Percentiles rank a stretch among this genome's conserved stretches.
Conservation (phyloP, 2,888 invertebrate species). For the Parnassius mnemosyne region DNA sequence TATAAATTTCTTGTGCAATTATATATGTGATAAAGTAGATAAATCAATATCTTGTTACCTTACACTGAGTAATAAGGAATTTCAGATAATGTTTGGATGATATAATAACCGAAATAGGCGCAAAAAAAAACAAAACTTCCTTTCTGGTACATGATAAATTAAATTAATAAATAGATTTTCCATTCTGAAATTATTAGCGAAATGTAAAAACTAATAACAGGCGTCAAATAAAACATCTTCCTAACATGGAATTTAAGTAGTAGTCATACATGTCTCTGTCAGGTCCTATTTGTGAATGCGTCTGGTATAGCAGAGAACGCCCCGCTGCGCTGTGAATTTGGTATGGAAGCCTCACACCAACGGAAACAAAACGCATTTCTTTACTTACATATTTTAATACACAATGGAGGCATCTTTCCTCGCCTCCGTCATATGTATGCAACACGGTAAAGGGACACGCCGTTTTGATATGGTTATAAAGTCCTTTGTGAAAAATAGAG, state of each 20-base stretch:
- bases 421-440: conserved; percentile 71
- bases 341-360: conserved; percentile 59
- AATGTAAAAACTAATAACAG: conserved; percentile 21
- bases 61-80: no score
- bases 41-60: no score
- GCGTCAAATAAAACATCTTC: conserved; percentile 26
- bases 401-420: conserved; percentile 58
- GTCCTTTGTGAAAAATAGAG: conserved; percentile 72
- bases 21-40: no score
- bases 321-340: conserved; percentile 52
- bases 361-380: conserved; percentile 76
- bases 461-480: conserved; percentile 80
- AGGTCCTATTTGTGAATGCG: conserved; percentile 39
- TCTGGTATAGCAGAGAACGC: conserved; percentile 55
- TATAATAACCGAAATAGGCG: no score
- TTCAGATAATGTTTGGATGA: no score
- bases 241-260: conserved; percentile 25
- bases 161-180: neutral
- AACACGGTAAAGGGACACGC: conserved; percentile 72
- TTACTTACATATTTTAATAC: conserved; percentile 67
- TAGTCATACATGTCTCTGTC: conserved; percentile 17
- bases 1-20: no score
- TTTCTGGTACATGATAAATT: no score
- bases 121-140: no score
- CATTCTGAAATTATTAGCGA: conserved; percentile 1